Percentiles rank a stretch among this genome's conserved stretches.
These are phyloP conservation scores for Armadillidium nasatum DNA, from an alignment of 1,140 invertebrate genomes.

Conservation along the genomic window DNA sequence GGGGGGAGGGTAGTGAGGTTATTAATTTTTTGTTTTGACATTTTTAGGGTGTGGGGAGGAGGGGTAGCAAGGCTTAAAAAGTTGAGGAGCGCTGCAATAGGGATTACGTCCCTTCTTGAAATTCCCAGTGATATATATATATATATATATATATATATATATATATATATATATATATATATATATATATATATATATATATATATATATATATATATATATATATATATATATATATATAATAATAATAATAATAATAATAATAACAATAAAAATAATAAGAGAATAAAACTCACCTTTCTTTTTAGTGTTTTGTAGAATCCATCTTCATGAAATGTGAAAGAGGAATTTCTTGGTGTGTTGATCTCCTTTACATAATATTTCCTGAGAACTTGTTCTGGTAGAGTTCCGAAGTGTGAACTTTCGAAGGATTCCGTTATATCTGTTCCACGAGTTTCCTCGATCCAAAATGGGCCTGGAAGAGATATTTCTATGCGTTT, in stretches of 20 bases:
- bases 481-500: too few species aligned
- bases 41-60: too few species aligned
- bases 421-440: slow-evolving; percentile 70
- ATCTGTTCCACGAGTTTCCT: slow-evolving; percentile 57
- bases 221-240: too few species aligned
- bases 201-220: too few species aligned
- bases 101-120: too few species aligned
- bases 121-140: slow-evolving; percentile 18
- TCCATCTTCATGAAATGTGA: slow-evolving; percentile 63
- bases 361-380: slow-evolving; percentile 53
- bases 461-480: slow-evolving; percentile 44
- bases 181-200: neutral
- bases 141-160: slow-evolving; percentile 48
- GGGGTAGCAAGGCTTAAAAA: too few species aligned
- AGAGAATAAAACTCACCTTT: too few species aligned
- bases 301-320: slow-evolving; percentile 63
- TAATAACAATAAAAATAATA: too few species aligned
- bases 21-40: too few species aligned
- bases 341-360: slow-evolving; percentile 58
- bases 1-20: too few species aligned
- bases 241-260: too few species aligned
- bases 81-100: too few species aligned
- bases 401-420: slow-evolving; percentile 55
- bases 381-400: slow-evolving; percentile 13
- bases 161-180: neutral